Conservation (phyloP, 2,797 vertebrate species). For the Molothrus ater region DNA sequence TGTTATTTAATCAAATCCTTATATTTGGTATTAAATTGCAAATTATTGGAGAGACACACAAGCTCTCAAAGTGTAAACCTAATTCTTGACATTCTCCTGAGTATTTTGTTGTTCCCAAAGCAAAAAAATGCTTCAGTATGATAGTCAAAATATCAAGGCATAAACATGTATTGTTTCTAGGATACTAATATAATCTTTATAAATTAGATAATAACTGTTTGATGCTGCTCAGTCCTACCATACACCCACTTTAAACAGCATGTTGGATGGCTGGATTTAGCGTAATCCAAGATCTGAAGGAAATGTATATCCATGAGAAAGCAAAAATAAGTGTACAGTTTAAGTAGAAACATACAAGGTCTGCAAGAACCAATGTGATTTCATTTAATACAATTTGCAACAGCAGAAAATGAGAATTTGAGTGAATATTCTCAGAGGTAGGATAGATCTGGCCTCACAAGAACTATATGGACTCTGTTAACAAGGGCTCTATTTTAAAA, state of each 20-base stretch:
- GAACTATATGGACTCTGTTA: background rate
- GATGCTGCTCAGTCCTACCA: background rate
- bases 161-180: constrained; percentile 8
- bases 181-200: constrained; percentile 1
- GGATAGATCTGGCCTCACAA: background rate
- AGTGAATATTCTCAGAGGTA: background rate
- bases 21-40: background rate
- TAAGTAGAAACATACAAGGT: background rate
- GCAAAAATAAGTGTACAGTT: background rate
- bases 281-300: background rate
- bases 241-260: background rate
- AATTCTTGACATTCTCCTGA: background rate
- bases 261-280: background rate
- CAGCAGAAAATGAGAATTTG: background rate
- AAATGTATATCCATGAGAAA: background rate
- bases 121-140: background rate
- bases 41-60: background rate
- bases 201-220: constrained; percentile 26
- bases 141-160: background rate
- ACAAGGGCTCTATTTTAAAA: background rate
- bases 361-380: background rate
- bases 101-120: constrained; percentile 4
- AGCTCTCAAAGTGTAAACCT: background rate
- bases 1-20: background rate
- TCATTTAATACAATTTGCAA: background rate